A percentile compares a stretch with the other conserved stretches of the same genome.
Evolutionary conservation across 2,113 vertebrate genomes (phyloP).

Genomic region (Rissa tridactyla): DNA sequence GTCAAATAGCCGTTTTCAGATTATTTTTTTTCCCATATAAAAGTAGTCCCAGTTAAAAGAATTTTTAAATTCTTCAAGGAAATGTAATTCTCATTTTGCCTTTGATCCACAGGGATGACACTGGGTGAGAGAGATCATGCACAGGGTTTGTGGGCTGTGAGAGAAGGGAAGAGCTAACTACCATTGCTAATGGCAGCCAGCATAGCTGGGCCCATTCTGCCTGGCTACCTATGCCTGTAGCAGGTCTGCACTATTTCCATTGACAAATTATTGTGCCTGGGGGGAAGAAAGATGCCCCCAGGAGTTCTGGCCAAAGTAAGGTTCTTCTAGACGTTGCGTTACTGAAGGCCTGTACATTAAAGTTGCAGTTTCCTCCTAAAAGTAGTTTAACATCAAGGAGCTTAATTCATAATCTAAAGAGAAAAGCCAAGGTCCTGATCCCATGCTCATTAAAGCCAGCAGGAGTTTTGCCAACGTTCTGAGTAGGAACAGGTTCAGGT

Average conservation of each 20-base stretch:
- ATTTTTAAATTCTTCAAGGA: background rate
- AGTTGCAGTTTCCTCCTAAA: background rate
- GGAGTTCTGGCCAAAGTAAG: background rate
- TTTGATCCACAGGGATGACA: background rate
- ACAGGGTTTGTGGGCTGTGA: background rate
- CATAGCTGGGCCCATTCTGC: background rate
- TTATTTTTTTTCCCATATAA: background rate
- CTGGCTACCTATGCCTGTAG: background rate
- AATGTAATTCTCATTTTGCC: background rate
- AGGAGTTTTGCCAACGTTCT: background rate
- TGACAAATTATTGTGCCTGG: background rate
- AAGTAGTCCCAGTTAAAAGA: background rate
- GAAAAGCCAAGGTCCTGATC: constrained; percentile 16
- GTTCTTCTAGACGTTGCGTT: background rate
- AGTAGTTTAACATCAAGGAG: background rate
- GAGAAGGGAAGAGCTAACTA: background rate
- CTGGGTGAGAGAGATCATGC: background rate
- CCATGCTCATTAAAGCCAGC: constrained; percentile 33
- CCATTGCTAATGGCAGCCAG: background rate
- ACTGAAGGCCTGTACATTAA: background rate
- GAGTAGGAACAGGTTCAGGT: background rate
- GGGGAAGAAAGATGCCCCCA: background rate
- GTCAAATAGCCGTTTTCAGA: background rate
- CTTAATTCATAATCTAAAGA: background rate
- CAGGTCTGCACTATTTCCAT: background rate